Conservation (phyloP, 2,888 invertebrate species). For the Leptinotarsa haldemani region DNA sequence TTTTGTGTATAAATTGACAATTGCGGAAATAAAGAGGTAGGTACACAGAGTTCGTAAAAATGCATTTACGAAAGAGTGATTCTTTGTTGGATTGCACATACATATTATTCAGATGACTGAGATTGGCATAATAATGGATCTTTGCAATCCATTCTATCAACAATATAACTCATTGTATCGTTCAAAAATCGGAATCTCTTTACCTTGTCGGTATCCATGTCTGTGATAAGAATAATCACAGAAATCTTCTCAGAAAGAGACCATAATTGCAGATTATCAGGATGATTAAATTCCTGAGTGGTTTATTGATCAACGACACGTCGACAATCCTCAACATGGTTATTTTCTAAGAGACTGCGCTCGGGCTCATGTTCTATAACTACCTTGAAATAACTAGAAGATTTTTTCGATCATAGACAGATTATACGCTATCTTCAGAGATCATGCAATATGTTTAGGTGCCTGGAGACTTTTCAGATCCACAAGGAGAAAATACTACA, state of each 20-base stretch:
- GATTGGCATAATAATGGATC: no score
- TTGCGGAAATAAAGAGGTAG: no score
- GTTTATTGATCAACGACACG: neutral
- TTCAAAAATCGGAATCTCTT: neutral
- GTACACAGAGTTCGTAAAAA: no score
- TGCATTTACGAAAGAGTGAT: no score
- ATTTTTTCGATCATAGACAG: neutral
- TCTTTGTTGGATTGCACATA: no score
- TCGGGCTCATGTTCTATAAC: neutral
- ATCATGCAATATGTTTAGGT: neutral
- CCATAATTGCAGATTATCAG: neutral
- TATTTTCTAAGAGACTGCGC: neutral
- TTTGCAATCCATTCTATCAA: no score
- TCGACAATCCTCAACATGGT: neutral
- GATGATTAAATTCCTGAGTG: neutral
- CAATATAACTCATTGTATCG: no score
- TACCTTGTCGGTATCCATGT: neutral
- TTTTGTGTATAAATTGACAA: no score
- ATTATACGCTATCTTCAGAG: neutral
- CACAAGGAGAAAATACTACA: no score
- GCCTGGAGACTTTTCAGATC: no score
- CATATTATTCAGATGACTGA: no score
- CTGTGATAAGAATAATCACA: constrained; percentile 1
- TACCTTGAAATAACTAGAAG: neutral
- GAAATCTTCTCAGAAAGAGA: neutral